These are phyloP conservation scores for Halcyon malimbica DNA, from an alignment of 2,113 vertebrate species.

Conservation along the genomic window DNA sequence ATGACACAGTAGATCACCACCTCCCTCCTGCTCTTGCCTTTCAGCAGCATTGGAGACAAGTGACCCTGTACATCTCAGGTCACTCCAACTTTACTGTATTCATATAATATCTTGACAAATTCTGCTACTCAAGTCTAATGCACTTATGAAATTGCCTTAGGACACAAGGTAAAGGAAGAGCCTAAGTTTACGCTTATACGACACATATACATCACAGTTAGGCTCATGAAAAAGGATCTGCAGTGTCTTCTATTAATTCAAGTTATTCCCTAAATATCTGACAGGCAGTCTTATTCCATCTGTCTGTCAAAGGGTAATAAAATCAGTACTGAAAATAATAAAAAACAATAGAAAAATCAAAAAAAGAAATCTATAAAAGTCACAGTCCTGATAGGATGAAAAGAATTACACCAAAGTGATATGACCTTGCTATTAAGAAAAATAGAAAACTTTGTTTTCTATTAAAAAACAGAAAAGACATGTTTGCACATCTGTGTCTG, in stretches of 20 bases:
- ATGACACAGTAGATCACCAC: not conserved
- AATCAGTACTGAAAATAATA: not conserved
- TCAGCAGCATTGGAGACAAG: not conserved
- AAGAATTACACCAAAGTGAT: not conserved
- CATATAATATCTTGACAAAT: not conserved
- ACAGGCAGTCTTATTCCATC: not conserved
- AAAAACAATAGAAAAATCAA: not conserved
- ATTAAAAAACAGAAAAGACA: not conserved
- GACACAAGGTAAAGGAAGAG: not conserved
- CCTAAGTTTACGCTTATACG: not conserved
- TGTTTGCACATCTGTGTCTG: slow-evolving; percentile 41
- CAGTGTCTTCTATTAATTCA: not conserved
- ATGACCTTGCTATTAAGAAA: not conserved
- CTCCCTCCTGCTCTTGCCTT: not conserved
- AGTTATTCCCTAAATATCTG: not conserved
- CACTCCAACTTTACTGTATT: not conserved
- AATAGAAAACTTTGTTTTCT: slow-evolving; percentile 6
- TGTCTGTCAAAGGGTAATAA: not conserved
- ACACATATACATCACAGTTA: not conserved
- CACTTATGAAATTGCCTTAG: not conserved
- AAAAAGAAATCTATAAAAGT: not conserved
- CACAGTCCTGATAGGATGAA: not conserved
- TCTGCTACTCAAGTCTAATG: not conserved
- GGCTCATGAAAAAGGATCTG: not conserved
- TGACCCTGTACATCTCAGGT: not conserved